These are phyloP conservation scores for Triplophysa dalaica DNA, from an alignment of 2,113 vertebrate species.

Conservation along the genomic window DNA sequence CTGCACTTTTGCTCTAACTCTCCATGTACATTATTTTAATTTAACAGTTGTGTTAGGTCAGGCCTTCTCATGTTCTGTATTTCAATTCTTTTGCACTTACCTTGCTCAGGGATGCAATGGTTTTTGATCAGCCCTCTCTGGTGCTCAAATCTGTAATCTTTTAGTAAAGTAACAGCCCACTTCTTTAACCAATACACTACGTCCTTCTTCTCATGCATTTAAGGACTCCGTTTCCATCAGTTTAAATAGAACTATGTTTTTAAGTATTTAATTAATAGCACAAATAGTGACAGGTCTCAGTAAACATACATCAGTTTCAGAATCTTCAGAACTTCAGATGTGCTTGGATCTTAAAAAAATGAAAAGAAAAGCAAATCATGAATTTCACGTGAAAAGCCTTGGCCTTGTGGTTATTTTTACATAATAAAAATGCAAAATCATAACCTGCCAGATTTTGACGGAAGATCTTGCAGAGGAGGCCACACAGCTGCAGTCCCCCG, in stretches of 20 bases:
- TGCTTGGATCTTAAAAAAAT: neutral
- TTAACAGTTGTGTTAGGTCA: neutral
- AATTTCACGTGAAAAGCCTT: slow-evolving; percentile 10
- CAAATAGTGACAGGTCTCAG: neutral
- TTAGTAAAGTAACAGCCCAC: too few relatives aligned
- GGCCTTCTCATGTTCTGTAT: slow-evolving; percentile 4
- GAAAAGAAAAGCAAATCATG: slow-evolving; percentile 10
- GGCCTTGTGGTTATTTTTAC: slow-evolving; percentile 54
- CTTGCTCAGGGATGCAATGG: too few relatives aligned
- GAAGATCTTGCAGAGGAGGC: slow-evolving; percentile 23
- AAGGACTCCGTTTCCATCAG: too few relatives aligned
- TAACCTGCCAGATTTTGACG: slow-evolving; percentile 65
- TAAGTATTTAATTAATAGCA: too few relatives aligned
- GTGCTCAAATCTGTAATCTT: too few relatives aligned
- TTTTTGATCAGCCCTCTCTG: too few relatives aligned
- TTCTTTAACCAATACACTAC: too few relatives aligned
- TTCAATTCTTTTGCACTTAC: neutral
- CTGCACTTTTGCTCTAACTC: neutral
- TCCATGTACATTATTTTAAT: neutral
- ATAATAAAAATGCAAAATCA: slow-evolving; percentile 54
- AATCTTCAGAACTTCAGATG: neutral
- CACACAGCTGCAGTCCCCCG: neutral
- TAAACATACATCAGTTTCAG: slow-evolving; percentile 2
- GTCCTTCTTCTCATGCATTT: too few relatives aligned
- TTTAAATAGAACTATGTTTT: too few relatives aligned